Base-by-base conservation (phyloP, 2,113 vertebrate species). In the Psittacula cyanocephala region DNA sequence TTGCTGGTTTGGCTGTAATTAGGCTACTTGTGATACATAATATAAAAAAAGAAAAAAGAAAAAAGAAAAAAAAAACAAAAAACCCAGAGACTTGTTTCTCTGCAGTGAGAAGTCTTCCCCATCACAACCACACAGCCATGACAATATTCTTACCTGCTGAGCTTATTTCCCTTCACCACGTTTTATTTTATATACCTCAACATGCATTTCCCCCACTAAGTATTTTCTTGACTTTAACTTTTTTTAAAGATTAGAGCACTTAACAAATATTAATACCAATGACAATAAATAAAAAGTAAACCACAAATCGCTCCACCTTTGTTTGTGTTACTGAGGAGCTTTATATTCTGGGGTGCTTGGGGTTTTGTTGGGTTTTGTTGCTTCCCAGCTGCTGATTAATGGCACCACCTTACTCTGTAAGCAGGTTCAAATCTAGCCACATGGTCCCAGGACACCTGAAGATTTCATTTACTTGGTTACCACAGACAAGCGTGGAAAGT, bases 1-100 rank as follows among this genome's bases (percentile, higher is more conserved):
- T 97, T 97, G 96, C 96, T 96, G 95, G 95, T 88, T 97, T 81
- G 88, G 95, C 97, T 94, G 94, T 97, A 98, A 98, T 98, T 97
- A 98, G 96, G 91, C 97, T 98, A 97, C 97, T 98, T 96, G 96
- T 79, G 91, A 96, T 97, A 95, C 96, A 92, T 67, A 85, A 89
- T 89, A 95, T 91, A 93, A 94, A 97, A 94, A 89, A 93, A 94
- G 96, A 94, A 89, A 91, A 31, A 47, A 83, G 95, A 92, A 93
- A 97, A 88, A 93, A 20, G 12, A 23, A 23, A 8, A 25, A 15
- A 49, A 33, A 17, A 85, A n/a, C 23, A 83, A 41, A 57, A 67
- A 29, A 6, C 8, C 80, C 80, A 96, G 28, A 77, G 72, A 80
- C 64, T 92, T 70, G 39, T 60, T 82, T 89, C 93, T 94, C 79